Base-by-base conservation (phyloP, 2,113 vertebrate genomes). In the Pachycephala philippinensis region DNA sequence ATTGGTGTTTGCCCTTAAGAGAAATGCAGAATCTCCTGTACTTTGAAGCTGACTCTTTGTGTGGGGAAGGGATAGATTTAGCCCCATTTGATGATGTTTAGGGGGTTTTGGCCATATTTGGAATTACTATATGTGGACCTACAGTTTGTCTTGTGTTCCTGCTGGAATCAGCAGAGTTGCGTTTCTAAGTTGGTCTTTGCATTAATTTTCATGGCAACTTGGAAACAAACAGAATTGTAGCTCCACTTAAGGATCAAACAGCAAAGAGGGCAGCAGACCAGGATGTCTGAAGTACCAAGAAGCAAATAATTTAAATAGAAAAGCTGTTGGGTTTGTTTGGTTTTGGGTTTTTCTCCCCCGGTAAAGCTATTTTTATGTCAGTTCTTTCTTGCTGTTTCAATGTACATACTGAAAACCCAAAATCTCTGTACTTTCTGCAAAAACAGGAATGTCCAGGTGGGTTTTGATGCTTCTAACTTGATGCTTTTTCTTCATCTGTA, bases 161-260 rank as follows among this genome's bases (percentile, higher is more conserved):
- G 57, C 94, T 83, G 95, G 45, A 91, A 45, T 80, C 78, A 52
- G 17, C 57, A 39, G 75, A 65, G 52, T 57, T 83, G 59, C 45
- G 7, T 79, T 94, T 87, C 66, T 74, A 3, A 88, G 33, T 95
- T 94, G 64, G 30, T 61, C 78, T 85, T 91, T 90, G 95, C 87
- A 37, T 96, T 87, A 45, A 85, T 94, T 95, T 97, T 96, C 78
- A 93, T 89, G 81, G 71, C 30, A 87, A 88, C 93, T 87, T 79
- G 78, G n/a, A 91, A 91, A 85, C 87, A 94, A 95, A 87, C 42
- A 61, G 53, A 69, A 15, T 39, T 89, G 23, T 35, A 75, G 22
- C 45, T 82, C 68, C 3, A 2, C 47, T 93, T 49, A 28, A 74
- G 75, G 61, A 61, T 89, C 66, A 86, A n/a, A 50, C 53, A 70